A percentile compares a stretch with the other conserved stretches of the same genome.
phyloP scores from a whole-genome alignment of 2,113 vertebrate genomes.

The Melanerpes aurifrons region DNA sequence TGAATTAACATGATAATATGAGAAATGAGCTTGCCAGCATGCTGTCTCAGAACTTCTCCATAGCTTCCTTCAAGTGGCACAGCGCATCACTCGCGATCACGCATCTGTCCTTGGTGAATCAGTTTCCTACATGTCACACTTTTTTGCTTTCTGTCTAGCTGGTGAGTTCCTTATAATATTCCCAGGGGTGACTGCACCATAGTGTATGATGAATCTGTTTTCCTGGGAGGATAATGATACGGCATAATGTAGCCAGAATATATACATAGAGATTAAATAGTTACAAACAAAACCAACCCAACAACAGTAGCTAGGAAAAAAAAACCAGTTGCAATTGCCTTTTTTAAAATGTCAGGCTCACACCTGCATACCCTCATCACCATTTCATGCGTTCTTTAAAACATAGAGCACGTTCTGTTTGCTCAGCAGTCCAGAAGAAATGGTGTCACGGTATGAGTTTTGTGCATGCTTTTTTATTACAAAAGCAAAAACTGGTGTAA shows the following conservation, averaged over 20 bases:
- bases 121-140: neutral
- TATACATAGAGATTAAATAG: neutral
- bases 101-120: neutral
- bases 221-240: neutral
- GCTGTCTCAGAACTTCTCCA: neutral
- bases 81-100: neutral
- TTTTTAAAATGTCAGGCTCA: neutral
- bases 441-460: neutral
- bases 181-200: neutral
- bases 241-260: neutral
- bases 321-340: neutral
- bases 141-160: neutral
- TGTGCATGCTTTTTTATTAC: neutral
- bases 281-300: neutral
- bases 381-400: neutral
- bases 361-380: neutral
- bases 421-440: neutral
- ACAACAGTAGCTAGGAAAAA: neutral
- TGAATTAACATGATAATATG: neutral
- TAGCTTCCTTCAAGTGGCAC: neutral
- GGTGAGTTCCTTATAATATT: neutral
- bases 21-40: neutral
- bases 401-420: neutral
- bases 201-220: neutral
- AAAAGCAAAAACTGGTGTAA: neutral